A percentile compares a stretch with the other conserved stretches of the same genome.
phyloP scores from a whole-genome alignment of 2,113 vertebrate species.

The Ageneiosus marmoratus region DNA sequence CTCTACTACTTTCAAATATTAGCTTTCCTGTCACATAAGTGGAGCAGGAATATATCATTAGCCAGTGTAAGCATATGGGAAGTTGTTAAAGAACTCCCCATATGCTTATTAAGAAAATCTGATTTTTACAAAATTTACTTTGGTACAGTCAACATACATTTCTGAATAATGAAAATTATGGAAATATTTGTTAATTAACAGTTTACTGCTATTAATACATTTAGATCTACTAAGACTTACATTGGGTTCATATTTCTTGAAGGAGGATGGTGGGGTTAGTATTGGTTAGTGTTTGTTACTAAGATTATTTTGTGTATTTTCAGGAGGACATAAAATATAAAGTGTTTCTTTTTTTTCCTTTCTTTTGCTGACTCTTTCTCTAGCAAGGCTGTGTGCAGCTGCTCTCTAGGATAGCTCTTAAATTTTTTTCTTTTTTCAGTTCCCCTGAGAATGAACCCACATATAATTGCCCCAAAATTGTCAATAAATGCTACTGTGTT shows the following conservation, averaged over 20 bases:
- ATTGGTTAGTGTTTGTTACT: not conserved
- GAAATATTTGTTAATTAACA: not conserved
- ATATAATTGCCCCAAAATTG: conserved; percentile 12
- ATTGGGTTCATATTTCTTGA: not conserved
- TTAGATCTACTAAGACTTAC: not conserved
- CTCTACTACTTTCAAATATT: no score
- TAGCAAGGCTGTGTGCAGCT: not conserved
- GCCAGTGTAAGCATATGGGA: no score
- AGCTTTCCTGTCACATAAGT: no score
- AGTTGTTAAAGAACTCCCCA: no score
- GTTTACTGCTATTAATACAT: not conserved
- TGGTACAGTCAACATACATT: no score
- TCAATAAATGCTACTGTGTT: conserved; percentile 17
- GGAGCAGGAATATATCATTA: no score
- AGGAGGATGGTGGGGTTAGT: not conserved
- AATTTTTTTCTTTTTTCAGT: not conserved
- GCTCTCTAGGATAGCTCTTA: not conserved
- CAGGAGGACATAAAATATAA: not conserved
- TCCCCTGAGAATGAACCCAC: conserved; percentile 3
- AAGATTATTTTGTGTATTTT: not conserved
- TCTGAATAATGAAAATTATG: not conserved
- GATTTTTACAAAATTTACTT: no score
- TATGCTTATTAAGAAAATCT: no score
- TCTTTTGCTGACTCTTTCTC: not conserved
- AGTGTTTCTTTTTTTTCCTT: not conserved